Base-by-base conservation (phyloP, 2,797 vertebrate genomes). In the Austrolebias charrua region DNA sequence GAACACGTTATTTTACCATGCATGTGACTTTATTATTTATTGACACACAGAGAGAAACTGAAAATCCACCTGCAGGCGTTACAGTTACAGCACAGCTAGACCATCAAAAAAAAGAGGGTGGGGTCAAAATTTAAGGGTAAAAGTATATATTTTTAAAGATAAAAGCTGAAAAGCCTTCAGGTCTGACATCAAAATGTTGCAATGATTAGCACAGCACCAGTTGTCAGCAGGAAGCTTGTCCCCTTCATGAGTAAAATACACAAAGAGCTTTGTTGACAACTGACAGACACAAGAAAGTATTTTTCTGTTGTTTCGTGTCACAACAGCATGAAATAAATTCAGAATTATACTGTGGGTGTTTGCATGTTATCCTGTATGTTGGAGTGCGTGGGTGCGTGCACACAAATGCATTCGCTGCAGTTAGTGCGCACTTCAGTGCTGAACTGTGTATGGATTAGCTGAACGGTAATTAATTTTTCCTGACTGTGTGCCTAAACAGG, bases 81-180 rank as follows among this genome's bases (percentile, higher is more conserved):
- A 71, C 60, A 35, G 45, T 62, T 69, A 55, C 54, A 1, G 59
- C 64, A 69, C 73, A 80, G 69, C 76, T 79, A 66, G 65, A 73
- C 72, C 53, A 68, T 66, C 58, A 71, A 50, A 11, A 2, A 12
- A 43, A 16, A 33, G 19, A 47, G 4, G 3, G 4, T 7, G 4
- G 18, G 0, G 45, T 69, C 31, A 56, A 60, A 75, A 63, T 42
- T 55, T 1, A 56, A 29, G 45, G 60, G 45, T 63, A 69, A 65
- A n/a, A 20, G 38, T 48, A 11, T 46, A 63, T 14, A 29, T 71
- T 55, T 76, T 70, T 29, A 53, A 66, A 42, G 47, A 72, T 78
- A 67, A 85, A 82, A 80, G 66, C 52, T 51, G 63, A 59, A 76
- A 71, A 81, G 73, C 69, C 49, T 71, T 80, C 80, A 75, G 51